A percentile compares a stretch with the other conserved stretches of the same genome.
Conservation (phyloP, 2,888 invertebrate genomes). For the Coenonympha arcania region DNA sequence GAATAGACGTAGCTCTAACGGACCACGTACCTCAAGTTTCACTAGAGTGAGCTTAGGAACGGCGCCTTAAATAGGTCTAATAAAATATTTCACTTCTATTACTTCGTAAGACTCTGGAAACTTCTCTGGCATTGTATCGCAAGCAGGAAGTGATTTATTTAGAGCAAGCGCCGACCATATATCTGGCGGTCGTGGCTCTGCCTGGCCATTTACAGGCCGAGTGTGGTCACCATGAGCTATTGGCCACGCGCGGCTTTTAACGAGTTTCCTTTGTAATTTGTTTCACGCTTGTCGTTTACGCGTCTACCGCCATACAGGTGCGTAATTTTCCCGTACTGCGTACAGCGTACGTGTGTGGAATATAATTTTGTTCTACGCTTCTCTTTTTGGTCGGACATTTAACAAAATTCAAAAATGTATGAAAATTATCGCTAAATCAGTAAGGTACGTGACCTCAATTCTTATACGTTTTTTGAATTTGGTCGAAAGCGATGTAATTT, state of each 20-base stretch:
- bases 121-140: conserved; percentile 44
- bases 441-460: too few species aligned
- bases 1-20: conserved; percentile 54
- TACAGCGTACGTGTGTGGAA: conserved; percentile 4
- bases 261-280: conserved; percentile 37
- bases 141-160: conserved; percentile 70
- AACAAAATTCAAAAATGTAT: too few species aligned
- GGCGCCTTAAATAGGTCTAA: conserved; percentile 32
- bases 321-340: conserved; percentile 3
- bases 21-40: conserved; percentile 50
- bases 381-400: too few species aligned
- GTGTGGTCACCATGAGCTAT: conserved; percentile 46
- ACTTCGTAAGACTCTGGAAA: conserved; percentile 5
- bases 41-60: too few species aligned
- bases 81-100: background rate
- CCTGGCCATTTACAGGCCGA: conserved; percentile 48
- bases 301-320: conserved; percentile 7
- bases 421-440: too few species aligned
- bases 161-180: conserved; percentile 54
- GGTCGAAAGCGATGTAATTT: too few species aligned
- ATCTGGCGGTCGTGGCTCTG: conserved; percentile 62
- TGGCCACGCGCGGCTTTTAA: conserved; percentile 32
- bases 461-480: too few species aligned
- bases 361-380: too few species aligned
- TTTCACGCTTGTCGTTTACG: conserved; percentile 21